Conservation (phyloP, 2,888 invertebrate species). For the Buathra laborator region DNA sequence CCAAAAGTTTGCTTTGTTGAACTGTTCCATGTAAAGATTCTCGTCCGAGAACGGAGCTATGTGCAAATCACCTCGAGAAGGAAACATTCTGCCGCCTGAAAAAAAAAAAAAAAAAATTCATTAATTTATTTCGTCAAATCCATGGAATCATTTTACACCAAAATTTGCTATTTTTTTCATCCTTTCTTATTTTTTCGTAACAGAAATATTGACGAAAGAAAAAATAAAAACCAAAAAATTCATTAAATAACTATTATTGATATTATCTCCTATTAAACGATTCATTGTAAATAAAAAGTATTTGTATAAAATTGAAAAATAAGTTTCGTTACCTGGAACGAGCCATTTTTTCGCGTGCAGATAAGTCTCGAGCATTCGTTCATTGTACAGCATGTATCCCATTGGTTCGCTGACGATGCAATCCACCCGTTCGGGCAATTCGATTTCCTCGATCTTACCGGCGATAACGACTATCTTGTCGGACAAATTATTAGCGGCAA, state of each 20-base stretch:
- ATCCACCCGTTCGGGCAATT: conserved; percentile 97
- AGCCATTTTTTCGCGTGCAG: conserved; percentile 99
- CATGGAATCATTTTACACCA: no score
- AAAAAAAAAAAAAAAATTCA: not conserved
- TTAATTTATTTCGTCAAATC: no score
- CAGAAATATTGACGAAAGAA: no score
- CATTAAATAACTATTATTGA: no score
- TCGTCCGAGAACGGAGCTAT: conserved; percentile 99
- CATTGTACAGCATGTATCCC: conserved; percentile 99
- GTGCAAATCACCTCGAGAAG: conserved; percentile 97
- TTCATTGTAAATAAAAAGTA: not conserved
- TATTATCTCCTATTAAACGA: not conserved
- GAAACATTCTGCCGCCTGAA: conserved; percentile 96
- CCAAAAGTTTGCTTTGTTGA: conserved; percentile 99
- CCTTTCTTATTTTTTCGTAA: no score
- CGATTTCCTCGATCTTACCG: conserved; percentile 99
- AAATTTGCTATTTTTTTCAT: no score
- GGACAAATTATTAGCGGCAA: conserved; percentile 94
- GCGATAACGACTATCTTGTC: conserved; percentile 97
- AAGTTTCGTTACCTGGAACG: conserved; percentile 88
- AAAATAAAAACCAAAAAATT: no score
- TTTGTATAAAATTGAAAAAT: not conserved
- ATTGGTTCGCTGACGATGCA: conserved; percentile 99
- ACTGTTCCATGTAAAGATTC: conserved; percentile 98
- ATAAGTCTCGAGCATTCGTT: conserved; percentile 99